A percentile compares a stretch with the other conserved stretches of the same genome.
Conservation (phyloP, 2,888 invertebrate genomes). For the Ennomos quercinarius region DNA sequence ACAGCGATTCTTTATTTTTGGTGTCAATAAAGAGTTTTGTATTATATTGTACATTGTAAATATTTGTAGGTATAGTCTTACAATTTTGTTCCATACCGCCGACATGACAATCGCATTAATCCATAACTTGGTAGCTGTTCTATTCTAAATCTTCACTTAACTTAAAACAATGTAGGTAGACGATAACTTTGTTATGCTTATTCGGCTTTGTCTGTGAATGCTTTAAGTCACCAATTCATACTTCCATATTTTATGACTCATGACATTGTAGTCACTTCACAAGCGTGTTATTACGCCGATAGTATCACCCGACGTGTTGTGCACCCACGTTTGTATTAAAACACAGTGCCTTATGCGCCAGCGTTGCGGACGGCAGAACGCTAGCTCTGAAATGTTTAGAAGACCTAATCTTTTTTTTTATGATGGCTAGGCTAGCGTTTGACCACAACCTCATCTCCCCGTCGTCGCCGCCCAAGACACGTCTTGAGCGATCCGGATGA, state of each 20-base stretch:
- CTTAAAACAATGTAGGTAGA: conserved; percentile 9
- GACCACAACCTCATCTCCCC: too few relatives aligned
- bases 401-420: too few relatives aligned
- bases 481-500: too few relatives aligned
- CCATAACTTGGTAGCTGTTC: conserved; percentile 2
- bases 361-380: conserved; percentile 41
- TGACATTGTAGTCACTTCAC: conserved; percentile 56
- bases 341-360: conserved; percentile 56
- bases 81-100: neutral
- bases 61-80: too few relatives aligned
- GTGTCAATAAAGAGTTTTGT: too few relatives aligned
- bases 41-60: too few relatives aligned
- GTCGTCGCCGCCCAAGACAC: too few relatives aligned
- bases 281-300: conserved; percentile 63
- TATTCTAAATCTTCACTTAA: conserved; percentile 5
- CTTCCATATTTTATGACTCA: conserved; percentile 51
- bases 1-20: too few relatives aligned
- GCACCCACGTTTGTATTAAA: conserved; percentile 66
- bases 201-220: conserved; percentile 17
- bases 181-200: conserved; percentile 13
- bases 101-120: conserved; percentile 13
- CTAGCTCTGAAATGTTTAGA: too few relatives aligned
- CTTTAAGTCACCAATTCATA: conserved; percentile 28
- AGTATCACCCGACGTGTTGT: conserved; percentile 50
- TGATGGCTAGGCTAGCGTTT: too few relatives aligned